Base-by-base conservation (phyloP, 2,113 vertebrate genomes). In the Corythaeola cristata region DNA sequence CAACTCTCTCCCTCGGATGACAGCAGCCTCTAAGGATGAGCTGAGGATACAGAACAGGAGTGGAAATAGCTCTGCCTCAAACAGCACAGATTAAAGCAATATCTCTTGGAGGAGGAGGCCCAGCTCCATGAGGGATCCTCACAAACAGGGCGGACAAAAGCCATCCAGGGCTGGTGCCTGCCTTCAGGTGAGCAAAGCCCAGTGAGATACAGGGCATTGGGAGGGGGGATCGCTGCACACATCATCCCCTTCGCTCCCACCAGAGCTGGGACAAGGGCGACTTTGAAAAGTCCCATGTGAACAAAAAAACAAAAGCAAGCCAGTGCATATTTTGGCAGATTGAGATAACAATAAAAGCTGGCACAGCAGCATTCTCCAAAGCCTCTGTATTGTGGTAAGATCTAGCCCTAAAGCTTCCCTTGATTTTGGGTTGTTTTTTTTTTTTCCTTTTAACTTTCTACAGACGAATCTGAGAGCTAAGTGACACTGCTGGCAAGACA, bases 91-190 rank as follows among this genome's bases (percentile, higher is more conserved):
- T 20, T 53, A 78, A 71, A 81, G 52, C 44, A 24, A 9, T 0
- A 0, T 53, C 21, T 69, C 52, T 12, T 41, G 56, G 16, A 88
- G 37, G 18, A 90, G 17, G 44, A 24, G 35, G 32, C 53, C 52
- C 24, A 35, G 8, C 39, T 79, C 33, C 37, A 3, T 3, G 27
- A 55, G 56, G 37, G 81, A 53, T 22, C 32, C n/a, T 82, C 82
- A 35, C 13, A 15, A n/a, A 16, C 1, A 0, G 22, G 6, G 37
- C 0, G 0, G 15, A 21, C 45, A 8, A 5, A n/a, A 80, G n/a
- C 45, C 37, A 77, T 5, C 16, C 63, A 76, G 37, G 53, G 15
- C 71, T 53, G 44, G 47, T 28, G 56, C 9, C 45, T 7, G 53
- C 39, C 50, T 37, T 32, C 75, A 81, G 59, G 66, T 63, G 53